Conservation (phyloP, 2,888 invertebrate genomes). For the Mellilla xanthometata region DNA sequence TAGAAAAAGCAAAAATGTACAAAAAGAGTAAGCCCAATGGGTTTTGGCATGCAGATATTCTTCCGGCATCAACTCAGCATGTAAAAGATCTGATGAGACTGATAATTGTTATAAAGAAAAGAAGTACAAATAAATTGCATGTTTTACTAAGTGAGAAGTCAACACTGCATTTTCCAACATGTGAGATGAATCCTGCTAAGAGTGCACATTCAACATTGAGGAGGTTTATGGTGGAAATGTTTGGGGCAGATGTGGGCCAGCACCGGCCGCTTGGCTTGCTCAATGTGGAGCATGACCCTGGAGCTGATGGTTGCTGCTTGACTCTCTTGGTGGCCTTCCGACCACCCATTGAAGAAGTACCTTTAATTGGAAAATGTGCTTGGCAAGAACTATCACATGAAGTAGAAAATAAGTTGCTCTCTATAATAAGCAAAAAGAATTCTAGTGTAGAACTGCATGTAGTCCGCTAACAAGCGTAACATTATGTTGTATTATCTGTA, state of each 20-base stretch:
- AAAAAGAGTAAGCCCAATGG: constrained; percentile 50
- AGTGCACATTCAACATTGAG: constrained; percentile 93
- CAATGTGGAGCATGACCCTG: constrained; percentile 86
- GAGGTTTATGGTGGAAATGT: constrained; percentile 95
- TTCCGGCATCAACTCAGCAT: constrained; percentile 88
- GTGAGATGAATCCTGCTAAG: constrained; percentile 93
- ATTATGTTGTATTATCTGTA: not conserved
- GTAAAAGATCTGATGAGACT: constrained; percentile 89
- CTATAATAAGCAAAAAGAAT: constrained; percentile 87
- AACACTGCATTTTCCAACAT: constrained; percentile 91
- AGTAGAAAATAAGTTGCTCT: constrained; percentile 86
- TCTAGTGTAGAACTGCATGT: constrained; percentile 92
- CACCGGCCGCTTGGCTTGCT: constrained; percentile 92
- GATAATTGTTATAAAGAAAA: constrained; percentile 90
- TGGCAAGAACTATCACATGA: constrained; percentile 92
- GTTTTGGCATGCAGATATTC: constrained; percentile 87
- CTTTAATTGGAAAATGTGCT: constrained; percentile 93
- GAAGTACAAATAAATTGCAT: constrained; percentile 91
- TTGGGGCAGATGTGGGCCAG: constrained; percentile 92
- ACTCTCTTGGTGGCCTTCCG: constrained; percentile 92
- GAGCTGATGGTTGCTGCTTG: constrained; percentile 90
- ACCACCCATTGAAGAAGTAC: constrained; percentile 92
- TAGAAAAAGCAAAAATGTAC: constrained; percentile 87
- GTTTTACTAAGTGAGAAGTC: constrained; percentile 93
- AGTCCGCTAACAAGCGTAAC: constrained; percentile 82